Base-by-base conservation (phyloP, 2,797 vertebrate genomes). In the Amniataba percoides region DNA sequence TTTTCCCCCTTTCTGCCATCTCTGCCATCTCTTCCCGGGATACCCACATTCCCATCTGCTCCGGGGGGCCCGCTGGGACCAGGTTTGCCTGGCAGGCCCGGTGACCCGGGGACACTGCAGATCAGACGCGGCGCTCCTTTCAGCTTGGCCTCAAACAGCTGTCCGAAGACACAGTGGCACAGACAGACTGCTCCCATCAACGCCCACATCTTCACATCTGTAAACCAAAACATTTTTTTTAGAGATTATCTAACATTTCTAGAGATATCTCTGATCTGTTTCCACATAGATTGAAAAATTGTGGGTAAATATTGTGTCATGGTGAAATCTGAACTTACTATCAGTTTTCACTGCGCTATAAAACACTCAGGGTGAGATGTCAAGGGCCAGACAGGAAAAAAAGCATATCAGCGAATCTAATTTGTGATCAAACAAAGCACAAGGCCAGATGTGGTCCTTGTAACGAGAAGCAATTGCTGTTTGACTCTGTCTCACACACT, bases 1-100 rank as follows among this genome's bases (percentile, higher is more conserved):
- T 96, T 97, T 91, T 98, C 98, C 85, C 98, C 97, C 86, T 96
- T 97, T 72, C 97, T 96, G 89, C 98, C 98, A 60, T 99, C 98
- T 95, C 98, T 96, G 7, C 98, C 98, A 78, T 99, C 98, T 95
- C 98, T 97, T 94, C 98, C 98, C 5, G 97, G 96, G 80, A 99
- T 96, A 69, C 98, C 98, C 56, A 97, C 94, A 70, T 96, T 96
- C 84, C 98, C 98, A 0, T 97, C 96, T 10, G 95, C 94, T 70
- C 98, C 98, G 0, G 93, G 93, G 36, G 95, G 72, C 19, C 98
- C 98, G 0, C 78, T 84, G 19, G 94, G 92, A 81, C 98, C 98
- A 0, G 95, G 95, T 67, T 96, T 95, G 0, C 98, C 98, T 0
- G 92, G 94, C 8, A 92, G 89, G 5, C 98, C 98, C 1, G 97